Evolutionary conservation across 1,140 invertebrate species (phyloP).

Genomic region (Laupala kohalensis): DNA sequence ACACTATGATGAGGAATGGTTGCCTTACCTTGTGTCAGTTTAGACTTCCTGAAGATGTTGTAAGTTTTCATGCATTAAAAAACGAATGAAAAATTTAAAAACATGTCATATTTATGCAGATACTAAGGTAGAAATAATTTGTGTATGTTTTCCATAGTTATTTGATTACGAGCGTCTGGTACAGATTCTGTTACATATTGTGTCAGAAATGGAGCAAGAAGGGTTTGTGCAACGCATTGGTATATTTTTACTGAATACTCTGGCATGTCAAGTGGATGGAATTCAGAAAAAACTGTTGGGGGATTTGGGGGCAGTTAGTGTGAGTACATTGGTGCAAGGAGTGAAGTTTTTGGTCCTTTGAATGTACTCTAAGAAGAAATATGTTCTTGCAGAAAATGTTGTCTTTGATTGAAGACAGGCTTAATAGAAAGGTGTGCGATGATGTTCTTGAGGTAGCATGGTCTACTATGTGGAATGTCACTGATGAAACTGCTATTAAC

Average conservation of each 20-base stretch:
- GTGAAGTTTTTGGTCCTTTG: background rate
- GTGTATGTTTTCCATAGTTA: slow-evolving; percentile 41
- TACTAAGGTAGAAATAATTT: background rate
- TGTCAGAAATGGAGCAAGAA: slow-evolving; percentile 67
- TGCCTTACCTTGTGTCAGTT: slow-evolving; percentile 91
- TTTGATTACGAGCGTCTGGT: slow-evolving; percentile 86
- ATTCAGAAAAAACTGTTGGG: slow-evolving; percentile 82
- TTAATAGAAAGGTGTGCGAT: slow-evolving; percentile 65
- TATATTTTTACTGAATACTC: slow-evolving; percentile 85
- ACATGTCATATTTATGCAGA: too few relatives aligned
- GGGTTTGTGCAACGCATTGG: slow-evolving; percentile 88
- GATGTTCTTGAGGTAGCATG: slow-evolving; percentile 94
- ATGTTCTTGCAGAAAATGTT: slow-evolving; percentile 63
- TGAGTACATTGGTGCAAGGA: slow-evolving; percentile 27
- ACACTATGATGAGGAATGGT: slow-evolving; percentile 90
- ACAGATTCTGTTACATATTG: slow-evolving; percentile 68
- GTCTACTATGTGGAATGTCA: slow-evolving; percentile 98
- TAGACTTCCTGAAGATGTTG: slow-evolving; percentile 86
- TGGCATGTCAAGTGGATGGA: slow-evolving; percentile 92
- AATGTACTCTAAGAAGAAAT: background rate
- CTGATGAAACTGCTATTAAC: slow-evolving; percentile 88
- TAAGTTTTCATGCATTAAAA: slow-evolving; percentile 47
- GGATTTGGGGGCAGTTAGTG: slow-evolving; percentile 73
- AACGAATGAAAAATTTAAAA: too few relatives aligned
- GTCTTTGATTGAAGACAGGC: slow-evolving; percentile 60